Evolutionary conservation across 2,888 invertebrate genomes (phyloP).

Genomic region (Tetropium fuscum): DNA sequence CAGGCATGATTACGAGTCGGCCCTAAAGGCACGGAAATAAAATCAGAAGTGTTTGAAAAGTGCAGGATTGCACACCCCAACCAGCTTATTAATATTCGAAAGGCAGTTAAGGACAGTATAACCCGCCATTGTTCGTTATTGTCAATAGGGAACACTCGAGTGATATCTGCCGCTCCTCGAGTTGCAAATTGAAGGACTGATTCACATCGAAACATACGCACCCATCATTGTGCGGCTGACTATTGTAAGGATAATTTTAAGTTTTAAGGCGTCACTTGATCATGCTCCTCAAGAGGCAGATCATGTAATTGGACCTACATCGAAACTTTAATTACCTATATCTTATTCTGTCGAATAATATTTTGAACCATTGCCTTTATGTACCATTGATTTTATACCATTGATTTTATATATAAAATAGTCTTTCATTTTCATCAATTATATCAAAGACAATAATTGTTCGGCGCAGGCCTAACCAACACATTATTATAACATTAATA

Average conservation of each 20-base stretch:
- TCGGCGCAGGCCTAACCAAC: too few relatives aligned
- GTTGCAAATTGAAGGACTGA: conserved; percentile 21
- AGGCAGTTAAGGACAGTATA: conserved; percentile 23
- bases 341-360: too few relatives aligned
- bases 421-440: too few relatives aligned
- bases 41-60: conserved; percentile 20
- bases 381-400: too few relatives aligned
- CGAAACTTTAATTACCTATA: too few relatives aligned
- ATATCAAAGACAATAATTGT: too few relatives aligned
- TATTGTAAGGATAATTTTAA: conserved; percentile 18
- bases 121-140: conserved; percentile 21
- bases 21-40: conserved; percentile 16
- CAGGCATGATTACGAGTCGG: conserved; percentile 9
- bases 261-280: conserved; percentile 14
- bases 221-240: background rate
- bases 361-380: too few relatives aligned
- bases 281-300: background rate
- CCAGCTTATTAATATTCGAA: conserved; percentile 26
- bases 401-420: too few relatives aligned
- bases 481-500: too few relatives aligned
- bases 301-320: background rate
- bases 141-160: conserved; percentile 26
- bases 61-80: conserved; percentile 19
- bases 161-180: conserved; percentile 24
- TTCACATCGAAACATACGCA: conserved; percentile 18